Base-by-base conservation (phyloP, 2,888 invertebrate genomes). In the Ryuthela nishihirai region DNA sequence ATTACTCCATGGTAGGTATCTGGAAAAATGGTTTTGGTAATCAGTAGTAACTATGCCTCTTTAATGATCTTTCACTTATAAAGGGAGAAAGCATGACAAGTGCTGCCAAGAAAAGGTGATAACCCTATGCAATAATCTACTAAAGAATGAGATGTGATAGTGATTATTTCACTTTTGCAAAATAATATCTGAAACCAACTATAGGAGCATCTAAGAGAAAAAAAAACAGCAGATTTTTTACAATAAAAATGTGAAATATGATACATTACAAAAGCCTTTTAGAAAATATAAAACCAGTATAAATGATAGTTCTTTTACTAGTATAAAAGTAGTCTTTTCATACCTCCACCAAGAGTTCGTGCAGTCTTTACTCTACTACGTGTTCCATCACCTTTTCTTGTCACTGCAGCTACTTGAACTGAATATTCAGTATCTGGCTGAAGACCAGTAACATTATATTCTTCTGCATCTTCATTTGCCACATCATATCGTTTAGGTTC, bases 381-480 rank as follows among this genome's bases (percentile, higher is more conserved):
- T 74, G 90, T 88, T 24, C 99, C 99, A 74, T 99, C 98, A 35
- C 99, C 99, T 75, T 93, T 93, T 63, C 94, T 82, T 4, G 98
- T 99, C 60, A 97, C 80, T 0, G 97, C 99, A 1, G 94, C 94
- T 55, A 98, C 93, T 60, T 74, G 71, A 56, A 95, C 85, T 49
- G 85, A 85, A 77, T 99, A 99, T 68, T 84, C 83, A 0, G 98
- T 94, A 72, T 98, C 95, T 4, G 99, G 95, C 74, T 95, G 92
- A 41, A 99, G 80, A 15, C 88, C 89, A 15, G 87, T 85, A 49
- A 95, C 84, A 73, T 90, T 91, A 69, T 86, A 81, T 46, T 72
- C 72, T 72, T 90, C 87, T 9, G 83, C 81, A 21, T 82, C 81
- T 46, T 87, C 86, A 70, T 89, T 88, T 69, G 87, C 82, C 21